These are phyloP conservation scores for Phycodurus eques DNA, from an alignment of 2,113 vertebrate species.

Conservation along the genomic window DNA sequence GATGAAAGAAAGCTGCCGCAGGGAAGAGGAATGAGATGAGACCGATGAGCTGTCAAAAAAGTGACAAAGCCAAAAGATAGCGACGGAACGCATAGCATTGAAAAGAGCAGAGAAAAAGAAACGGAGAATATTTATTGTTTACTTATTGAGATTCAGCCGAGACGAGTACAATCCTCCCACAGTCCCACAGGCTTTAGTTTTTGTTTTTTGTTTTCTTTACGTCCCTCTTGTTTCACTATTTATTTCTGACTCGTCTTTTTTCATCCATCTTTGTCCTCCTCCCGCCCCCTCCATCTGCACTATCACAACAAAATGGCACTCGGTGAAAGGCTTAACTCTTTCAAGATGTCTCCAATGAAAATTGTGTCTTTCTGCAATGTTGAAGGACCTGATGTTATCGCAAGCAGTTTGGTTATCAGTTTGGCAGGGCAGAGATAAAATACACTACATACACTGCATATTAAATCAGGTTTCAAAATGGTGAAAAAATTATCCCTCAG, in stretches of 20 bases:
- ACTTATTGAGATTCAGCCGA: constrained; percentile 61
- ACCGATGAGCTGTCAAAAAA: constrained; percentile 45
- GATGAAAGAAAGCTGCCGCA: constrained; percentile 42
- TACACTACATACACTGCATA: too few species aligned
- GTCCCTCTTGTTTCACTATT: constrained; percentile 27
- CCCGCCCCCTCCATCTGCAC: constrained; percentile 13
- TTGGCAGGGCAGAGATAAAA: neutral
- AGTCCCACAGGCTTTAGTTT: constrained; percentile 35
- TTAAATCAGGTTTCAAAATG: too few species aligned
- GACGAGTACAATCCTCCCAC: constrained; percentile 39
- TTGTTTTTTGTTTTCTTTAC: constrained; percentile 17
- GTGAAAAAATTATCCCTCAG: too few species aligned
- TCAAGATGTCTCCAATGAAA: constrained; percentile 17
- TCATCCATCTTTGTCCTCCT: constrained; percentile 19
- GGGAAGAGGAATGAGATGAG: constrained; percentile 42
- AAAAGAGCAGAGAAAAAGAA: constrained; percentile 47
- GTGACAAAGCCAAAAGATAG: constrained; percentile 52
- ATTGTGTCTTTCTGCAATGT: constrained; percentile 9
- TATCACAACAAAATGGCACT: constrained; percentile 28
- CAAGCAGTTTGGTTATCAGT: constrained; percentile 1
- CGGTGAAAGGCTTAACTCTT: constrained; percentile 37
- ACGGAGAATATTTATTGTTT: constrained; percentile 61
- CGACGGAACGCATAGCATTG: constrained; percentile 45
- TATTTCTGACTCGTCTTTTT: constrained; percentile 21
- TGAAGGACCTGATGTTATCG: constrained; percentile 10